These are phyloP conservation scores for Xestia rhomboidea DNA, from an alignment of 2,888 invertebrate species.

Conservation along the genomic window DNA sequence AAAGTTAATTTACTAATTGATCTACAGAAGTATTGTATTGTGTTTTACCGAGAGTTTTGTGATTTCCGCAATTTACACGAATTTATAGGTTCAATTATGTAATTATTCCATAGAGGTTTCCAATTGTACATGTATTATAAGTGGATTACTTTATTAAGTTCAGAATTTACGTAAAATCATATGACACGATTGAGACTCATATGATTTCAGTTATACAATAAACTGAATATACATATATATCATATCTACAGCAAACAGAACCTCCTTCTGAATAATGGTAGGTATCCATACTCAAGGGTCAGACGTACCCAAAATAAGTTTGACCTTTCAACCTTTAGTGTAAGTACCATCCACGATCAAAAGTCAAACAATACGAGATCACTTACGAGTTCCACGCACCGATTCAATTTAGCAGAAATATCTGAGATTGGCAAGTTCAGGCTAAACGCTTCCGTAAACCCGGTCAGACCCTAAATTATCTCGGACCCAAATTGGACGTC, in stretches of 20 bases:
- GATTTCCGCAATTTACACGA: constrained; percentile 18
- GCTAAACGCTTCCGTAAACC: constrained; percentile 62
- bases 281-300: not conserved
- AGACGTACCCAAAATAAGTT: constrained; percentile 29
- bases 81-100: not conserved
- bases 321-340: constrained; percentile 9
- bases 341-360: not conserved
- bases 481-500: constrained; percentile 78
- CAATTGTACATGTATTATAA: not conserved
- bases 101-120: constrained; percentile 16
- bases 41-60: constrained; percentile 5
- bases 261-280: not conserved
- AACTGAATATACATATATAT: not conserved
- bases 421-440: constrained; percentile 56
- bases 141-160: not conserved
- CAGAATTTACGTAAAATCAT: not conserved
- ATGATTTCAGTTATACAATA: not conserved
- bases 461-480: constrained; percentile 83
- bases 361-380: constrained; percentile 17
- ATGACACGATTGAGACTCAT: not conserved
- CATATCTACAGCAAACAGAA: not conserved
- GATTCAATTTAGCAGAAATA: constrained; percentile 55
- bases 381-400: constrained; percentile 21
- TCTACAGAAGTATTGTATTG: constrained; percentile 31
- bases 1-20: constrained; percentile 56